A percentile compares a stretch with the other conserved stretches of the same genome.
Conservation (phyloP, 2,888 invertebrate species). For the Watsonalla binaria region DNA sequence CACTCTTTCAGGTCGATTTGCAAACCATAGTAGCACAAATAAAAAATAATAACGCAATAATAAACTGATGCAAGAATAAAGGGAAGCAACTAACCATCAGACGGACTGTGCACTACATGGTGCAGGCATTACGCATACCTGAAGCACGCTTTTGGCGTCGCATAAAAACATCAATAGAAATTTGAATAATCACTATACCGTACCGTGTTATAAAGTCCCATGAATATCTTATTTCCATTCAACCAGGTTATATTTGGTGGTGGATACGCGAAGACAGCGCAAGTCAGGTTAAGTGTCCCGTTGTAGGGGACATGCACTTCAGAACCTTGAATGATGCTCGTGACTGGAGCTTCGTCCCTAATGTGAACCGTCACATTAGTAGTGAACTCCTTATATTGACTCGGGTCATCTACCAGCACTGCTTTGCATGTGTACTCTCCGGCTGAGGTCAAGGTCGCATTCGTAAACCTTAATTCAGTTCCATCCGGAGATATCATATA, state of each 20-base stretch:
- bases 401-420: background rate
- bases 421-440: conserved; percentile 13
- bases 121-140: no score
- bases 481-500: conserved; percentile 13
- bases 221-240: background rate
- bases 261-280: no score
- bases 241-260: background rate
- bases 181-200: no score
- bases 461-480: conserved; percentile 13
- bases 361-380: background rate
- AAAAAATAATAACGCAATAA: no score
- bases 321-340: background rate
- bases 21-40: no score
- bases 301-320: conserved; percentile 6
- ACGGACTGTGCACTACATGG: no score
- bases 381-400: background rate
- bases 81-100: no score
- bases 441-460: conserved; percentile 13
- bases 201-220: no score
- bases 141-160: no score
- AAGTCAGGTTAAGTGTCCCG: background rate
- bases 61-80: no score
- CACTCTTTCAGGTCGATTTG: no score
- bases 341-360: background rate
- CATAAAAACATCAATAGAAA: no score